Evolutionary conservation across 2,888 invertebrate genomes (phyloP), one percentile per base, ranked within the genome.

Genomic region (Apamea epomidion): DNA sequence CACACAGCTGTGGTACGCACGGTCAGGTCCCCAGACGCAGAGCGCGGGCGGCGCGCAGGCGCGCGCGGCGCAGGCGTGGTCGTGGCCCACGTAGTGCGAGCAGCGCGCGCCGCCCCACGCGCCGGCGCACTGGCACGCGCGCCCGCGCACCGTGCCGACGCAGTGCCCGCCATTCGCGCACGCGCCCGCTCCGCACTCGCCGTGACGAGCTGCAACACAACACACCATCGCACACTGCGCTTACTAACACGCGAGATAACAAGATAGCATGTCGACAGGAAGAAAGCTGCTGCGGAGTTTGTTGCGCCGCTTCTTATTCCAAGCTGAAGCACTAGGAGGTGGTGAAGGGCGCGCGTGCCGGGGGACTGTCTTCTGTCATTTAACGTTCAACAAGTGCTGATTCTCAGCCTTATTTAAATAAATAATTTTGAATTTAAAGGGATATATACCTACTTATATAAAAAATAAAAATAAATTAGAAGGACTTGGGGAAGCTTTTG

Each of bases 21-120:
- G 88, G 83, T 92, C 90, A 4, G 94, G 91, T 2, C 89, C 91
- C 95, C 96, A 96, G 2, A 92, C 94, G 92, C 96, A 96, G 64
- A 94, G 82, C 73, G 92, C 93, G 82, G 97, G 96, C 82, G 97
- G 93, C 45, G 97, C 94, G 91, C 98, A 98, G 78, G 88, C 90
- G 68, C 88, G 91, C 78, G 91, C 89, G 77, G 93, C 93, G 93
- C 98, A 98, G 0, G 98, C 97, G 95, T 98, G 97, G 89, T 97
- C 97, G 88, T 97, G 97, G 0, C 97, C 97, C 80, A 98, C 97
- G 92, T 97, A 97, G 83, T 97, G 97, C 78, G 97, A 94, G 96
- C 99, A 99, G 88, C 97, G 97, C 73, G 97, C 97, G 0, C 99
- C 99, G 76, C 98, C 97, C 97, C 98, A 99, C 29, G 98, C 98